Conservation (phyloP, 2,113 vertebrate species). For the Paradisaea rubra region DNA sequence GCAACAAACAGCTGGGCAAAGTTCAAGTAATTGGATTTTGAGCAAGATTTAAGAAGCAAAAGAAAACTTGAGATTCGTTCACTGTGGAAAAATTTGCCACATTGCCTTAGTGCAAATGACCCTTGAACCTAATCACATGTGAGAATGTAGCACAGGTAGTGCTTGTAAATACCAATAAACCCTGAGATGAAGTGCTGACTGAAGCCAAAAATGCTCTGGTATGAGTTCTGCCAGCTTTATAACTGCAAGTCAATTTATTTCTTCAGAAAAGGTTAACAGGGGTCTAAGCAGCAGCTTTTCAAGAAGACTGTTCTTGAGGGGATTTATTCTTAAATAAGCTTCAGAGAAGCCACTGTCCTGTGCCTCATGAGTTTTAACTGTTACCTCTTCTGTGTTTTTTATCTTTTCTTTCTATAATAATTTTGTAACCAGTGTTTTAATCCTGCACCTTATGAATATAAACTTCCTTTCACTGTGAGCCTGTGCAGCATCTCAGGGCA, state of each 20-base stretch:
- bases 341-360: not conserved
- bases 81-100: not conserved
- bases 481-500: not conserved
- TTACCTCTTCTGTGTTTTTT: not conserved
- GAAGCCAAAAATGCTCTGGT: not conserved
- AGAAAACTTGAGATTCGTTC: not conserved
- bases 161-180: not conserved
- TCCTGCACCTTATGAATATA: not conserved
- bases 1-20: not conserved
- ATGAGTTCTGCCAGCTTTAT: not conserved
- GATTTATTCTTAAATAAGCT: slow-evolving; percentile 5
- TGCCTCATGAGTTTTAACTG: not conserved
- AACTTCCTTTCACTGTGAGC: not conserved
- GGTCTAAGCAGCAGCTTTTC: not conserved
- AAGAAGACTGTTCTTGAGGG: not conserved
- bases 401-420: not conserved
- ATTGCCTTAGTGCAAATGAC: not conserved
- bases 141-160: not conserved
- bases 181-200: not conserved
- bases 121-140: not conserved
- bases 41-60: not conserved
- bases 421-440: not conserved
- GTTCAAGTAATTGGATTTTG: not conserved
- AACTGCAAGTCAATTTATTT: slow-evolving; percentile 24
- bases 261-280: slow-evolving; percentile 18